These are phyloP conservation scores for Petromus typicus DNA, from an alignment of 2,113 vertebrate genomes.

Conservation along the genomic window DNA sequence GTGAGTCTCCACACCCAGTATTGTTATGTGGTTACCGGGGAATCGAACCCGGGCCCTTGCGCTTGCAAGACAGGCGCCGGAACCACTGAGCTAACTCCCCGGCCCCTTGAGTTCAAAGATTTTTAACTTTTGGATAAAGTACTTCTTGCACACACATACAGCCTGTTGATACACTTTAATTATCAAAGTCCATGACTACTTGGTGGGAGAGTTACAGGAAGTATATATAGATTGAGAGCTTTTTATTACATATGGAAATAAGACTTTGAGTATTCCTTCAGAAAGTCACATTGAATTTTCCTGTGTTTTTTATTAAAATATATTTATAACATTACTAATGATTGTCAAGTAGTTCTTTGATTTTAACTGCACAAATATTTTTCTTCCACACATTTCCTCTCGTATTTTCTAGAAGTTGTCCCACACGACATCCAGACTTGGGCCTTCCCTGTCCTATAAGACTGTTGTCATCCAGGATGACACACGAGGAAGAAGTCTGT, in stretches of 20 bases:
- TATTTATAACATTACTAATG: background rate
- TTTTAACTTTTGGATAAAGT: conserved; percentile 32
- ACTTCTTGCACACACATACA: background rate
- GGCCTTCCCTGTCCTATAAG: background rate
- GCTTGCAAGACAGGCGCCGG: too few relatives aligned
- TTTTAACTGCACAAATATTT: background rate
- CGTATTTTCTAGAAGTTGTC: background rate
- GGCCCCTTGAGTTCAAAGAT: background rate
- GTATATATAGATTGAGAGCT: background rate
- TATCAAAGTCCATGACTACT: background rate
- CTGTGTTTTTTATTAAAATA: background rate
- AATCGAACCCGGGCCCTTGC: too few relatives aligned
- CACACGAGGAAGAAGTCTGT: background rate
- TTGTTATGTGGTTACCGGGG: too few relatives aligned
- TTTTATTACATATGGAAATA: background rate
- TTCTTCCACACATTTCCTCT: background rate
- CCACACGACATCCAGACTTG: background rate
- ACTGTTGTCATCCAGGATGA: background rate
- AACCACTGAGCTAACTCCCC: too few relatives aligned
- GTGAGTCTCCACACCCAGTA: too few relatives aligned
- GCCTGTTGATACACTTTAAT: background rate
- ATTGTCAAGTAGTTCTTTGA: background rate
- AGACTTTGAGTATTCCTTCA: conserved; percentile 25
- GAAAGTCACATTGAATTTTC: conserved; percentile 1
- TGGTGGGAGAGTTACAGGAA: background rate